A percentile compares a stretch with the other conserved stretches of the same genome.
Conservation (phyloP, 2,888 invertebrate species). For the Apocheima hispidaria region DNA sequence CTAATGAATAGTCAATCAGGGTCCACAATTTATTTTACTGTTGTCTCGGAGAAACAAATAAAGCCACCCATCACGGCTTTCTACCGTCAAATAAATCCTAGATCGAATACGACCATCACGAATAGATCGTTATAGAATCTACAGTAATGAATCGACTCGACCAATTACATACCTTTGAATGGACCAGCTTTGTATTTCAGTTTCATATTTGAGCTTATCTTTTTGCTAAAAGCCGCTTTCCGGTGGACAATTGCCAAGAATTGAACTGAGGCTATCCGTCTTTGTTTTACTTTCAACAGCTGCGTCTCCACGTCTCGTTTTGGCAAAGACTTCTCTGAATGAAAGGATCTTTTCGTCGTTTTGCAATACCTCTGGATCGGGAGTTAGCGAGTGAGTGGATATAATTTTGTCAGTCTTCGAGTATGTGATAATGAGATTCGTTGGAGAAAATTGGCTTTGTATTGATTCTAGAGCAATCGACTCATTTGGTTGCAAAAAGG, state of each 20-base stretch:
- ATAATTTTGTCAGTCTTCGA: constrained; percentile 72
- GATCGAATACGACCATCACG: constrained; percentile 38
- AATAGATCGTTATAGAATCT: constrained; percentile 39
- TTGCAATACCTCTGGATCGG: constrained; percentile 76
- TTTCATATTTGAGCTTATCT: constrained; percentile 70
- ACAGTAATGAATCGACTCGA: constrained; percentile 51
- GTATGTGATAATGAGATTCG: constrained; percentile 62
- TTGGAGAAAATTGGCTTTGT: constrained; percentile 22
- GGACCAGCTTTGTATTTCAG: constrained; percentile 78
- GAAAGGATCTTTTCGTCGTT: constrained; percentile 77
- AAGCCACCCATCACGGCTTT: constrained; percentile 33
- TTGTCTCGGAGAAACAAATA: constrained; percentile 32
- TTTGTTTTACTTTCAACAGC: constrained; percentile 45
- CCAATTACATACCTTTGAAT: constrained; percentile 76
- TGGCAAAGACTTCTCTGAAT: constrained; percentile 78
- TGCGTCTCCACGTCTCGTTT: constrained; percentile 60
- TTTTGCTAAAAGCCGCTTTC: constrained; percentile 81
- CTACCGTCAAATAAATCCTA: constrained; percentile 31
- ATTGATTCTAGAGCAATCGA: background rate
- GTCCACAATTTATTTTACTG: constrained; percentile 36
- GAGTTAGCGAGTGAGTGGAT: constrained; percentile 77
- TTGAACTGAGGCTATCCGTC: constrained; percentile 67
- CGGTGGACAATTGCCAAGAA: constrained; percentile 85
- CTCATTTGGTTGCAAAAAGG: no score
- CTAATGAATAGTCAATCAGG: constrained; percentile 32